phyloP scores from a whole-genome alignment of 2,113 vertebrate species.

The Mirza zaza region DNA sequence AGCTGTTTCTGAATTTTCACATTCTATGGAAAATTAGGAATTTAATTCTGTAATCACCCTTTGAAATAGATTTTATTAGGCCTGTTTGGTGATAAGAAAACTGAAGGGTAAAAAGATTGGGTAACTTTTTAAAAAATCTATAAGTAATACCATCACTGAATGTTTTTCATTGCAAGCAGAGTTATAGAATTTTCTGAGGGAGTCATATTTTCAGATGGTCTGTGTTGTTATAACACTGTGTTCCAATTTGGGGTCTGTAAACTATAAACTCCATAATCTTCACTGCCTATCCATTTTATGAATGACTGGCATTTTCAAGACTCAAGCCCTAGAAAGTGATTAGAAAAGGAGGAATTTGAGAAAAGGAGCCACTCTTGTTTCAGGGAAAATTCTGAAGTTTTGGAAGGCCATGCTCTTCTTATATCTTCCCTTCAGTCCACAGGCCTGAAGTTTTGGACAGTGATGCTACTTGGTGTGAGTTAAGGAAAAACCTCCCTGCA shows the following conservation, averaged over 20 bases:
- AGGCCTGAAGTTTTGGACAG: background rate
- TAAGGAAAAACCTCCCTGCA: background rate
- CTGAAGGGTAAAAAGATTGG: background rate
- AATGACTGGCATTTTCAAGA: background rate
- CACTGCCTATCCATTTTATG: background rate
- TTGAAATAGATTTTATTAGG: conserved; percentile 3
- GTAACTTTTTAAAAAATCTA: conserved; percentile 1
- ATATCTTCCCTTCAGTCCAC: background rate
- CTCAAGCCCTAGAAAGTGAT: background rate
- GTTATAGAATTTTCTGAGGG: conserved; percentile 46
- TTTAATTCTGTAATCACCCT: background rate
- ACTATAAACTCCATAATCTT: conserved; percentile 22
- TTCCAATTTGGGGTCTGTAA: background rate
- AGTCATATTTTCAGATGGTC: conserved; percentile 17
- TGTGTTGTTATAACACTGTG: background rate
- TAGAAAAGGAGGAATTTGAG: background rate
- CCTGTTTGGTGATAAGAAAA: background rate
- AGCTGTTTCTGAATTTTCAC: background rate
- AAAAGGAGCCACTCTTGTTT: background rate
- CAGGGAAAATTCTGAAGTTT: background rate
- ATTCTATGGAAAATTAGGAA: background rate
- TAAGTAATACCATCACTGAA: background rate
- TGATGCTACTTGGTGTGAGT: background rate
- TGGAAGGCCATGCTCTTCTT: background rate
- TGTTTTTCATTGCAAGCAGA: conserved; percentile 25